Base-by-base conservation (phyloP, 2,797 vertebrate genomes). In the Xiphophorus birchmanni region DNA sequence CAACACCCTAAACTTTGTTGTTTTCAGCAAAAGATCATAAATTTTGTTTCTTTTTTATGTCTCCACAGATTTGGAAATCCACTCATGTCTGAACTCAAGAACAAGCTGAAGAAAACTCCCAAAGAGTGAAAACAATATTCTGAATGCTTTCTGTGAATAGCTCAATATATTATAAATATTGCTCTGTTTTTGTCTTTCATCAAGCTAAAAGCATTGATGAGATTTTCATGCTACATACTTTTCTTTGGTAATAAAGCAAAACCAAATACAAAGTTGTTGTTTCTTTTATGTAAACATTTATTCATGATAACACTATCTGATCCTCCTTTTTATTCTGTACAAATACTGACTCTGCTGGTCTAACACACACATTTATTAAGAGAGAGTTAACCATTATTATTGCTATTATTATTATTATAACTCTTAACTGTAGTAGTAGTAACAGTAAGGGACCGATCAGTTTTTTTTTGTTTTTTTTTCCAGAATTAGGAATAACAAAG, bases 1-100 rank as follows among this genome's bases (percentile, higher is more conserved):
- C 13, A 29, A 23, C 18, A 18, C n/a, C n/a, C 12, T 29, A 54
- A 32, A 44, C 3, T 74, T 52, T 18, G 15, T 78, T 37, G 29
- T 47, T 47, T 79, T 74, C 9, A 73, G 12, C 10, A 58, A 71
- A 1, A 0, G 3, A 42, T 47, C 73, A 2, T 73, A 18, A 67
- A 13, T 63, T 35, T 35, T 12, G 74, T 44, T 73, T 54, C 26
- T 80, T 0, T 87, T 80, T 60, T 26, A 10, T 87, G 44, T 84
- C 7, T 88, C 47, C 67, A 15, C 83, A 96, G 96, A 81, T 94
- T 96, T 91, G 95, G 94, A 75, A 94, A 92, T 85, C 96, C 95
- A 7, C 80, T 95, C 1, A 94, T 96, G 94, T 94, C 95, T 50
- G 96, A 96, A 84, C 94, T 96, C 79, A 96, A 94, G 87, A 93